A percentile compares a stretch with the other conserved stretches of the same genome.
phyloP scores from a whole-genome alignment of 1,140 invertebrate species.

The Oncopeltus fasciatus region DNA sequence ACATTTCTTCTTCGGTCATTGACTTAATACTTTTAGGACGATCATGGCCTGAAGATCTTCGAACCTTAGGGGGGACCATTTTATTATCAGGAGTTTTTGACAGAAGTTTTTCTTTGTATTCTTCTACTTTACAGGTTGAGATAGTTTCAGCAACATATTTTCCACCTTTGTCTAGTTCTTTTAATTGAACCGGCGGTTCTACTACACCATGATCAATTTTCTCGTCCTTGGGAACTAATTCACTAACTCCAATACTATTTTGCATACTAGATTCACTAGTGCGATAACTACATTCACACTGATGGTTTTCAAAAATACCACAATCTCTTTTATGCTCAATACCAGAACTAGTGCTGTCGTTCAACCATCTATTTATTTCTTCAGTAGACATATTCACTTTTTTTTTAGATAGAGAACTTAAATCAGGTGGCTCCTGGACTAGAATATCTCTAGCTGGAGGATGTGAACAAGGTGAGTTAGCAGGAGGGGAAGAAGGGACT shows the following conservation, averaged over 20 bases:
- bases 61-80: conserved; percentile 2
- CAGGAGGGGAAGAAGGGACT: background rate
- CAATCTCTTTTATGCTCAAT: conserved; percentile 22
- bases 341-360: conserved; percentile 34
- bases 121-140: conserved; percentile 21
- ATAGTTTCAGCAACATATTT: conserved; percentile 20
- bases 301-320: conserved; percentile 22
- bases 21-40: conserved; percentile 9
- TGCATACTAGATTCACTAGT: conserved; percentile 7
- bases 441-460: background rate
- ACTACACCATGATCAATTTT: conserved; percentile 16
- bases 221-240: conserved; percentile 4
- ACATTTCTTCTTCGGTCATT: conserved; percentile 21
- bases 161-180: conserved; percentile 15
- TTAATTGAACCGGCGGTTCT: conserved; percentile 19
- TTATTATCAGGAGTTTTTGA: background rate
- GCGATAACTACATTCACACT: conserved; percentile 18
- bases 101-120: conserved; percentile 20
- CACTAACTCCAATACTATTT: background rate
- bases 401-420: conserved; percentile 32
- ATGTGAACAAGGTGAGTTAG: background rate
- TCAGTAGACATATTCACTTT: conserved; percentile 56
- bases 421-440: background rate
- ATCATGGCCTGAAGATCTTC: conserved; percentile 2
- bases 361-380: conserved; percentile 55